Conservation (phyloP, 2,888 invertebrate species). For the Coleophora flavipennella region DNA sequence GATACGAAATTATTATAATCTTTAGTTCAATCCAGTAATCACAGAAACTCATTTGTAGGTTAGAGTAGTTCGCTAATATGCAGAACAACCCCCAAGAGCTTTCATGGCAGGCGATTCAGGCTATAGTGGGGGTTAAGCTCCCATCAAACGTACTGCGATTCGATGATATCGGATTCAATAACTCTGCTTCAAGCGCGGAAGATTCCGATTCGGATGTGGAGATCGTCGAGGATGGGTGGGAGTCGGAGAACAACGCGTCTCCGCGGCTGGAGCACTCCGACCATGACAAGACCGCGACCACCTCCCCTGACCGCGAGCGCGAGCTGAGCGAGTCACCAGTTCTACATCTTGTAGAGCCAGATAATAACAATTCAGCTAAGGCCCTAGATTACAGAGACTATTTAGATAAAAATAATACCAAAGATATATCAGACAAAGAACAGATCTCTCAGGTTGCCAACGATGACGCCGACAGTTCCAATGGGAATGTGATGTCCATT, state of each 20-base stretch:
- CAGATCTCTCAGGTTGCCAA: constrained; percentile 42
- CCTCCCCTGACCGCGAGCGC: constrained; percentile 51
- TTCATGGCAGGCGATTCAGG: constrained; percentile 73
- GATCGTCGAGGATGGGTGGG: constrained; percentile 69
- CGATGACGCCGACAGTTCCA: constrained; percentile 62
- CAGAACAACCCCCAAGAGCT: constrained; percentile 74
- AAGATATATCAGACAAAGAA: constrained; percentile 52
- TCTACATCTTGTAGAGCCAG: constrained; percentile 62
- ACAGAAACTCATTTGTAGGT: constrained; percentile 68
- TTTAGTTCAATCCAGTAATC: constrained; percentile 45
- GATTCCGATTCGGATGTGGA: constrained; percentile 69
- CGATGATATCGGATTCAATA: constrained; percentile 68
- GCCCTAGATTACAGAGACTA: constrained; percentile 55
- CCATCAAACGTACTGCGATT: constrained; percentile 67
- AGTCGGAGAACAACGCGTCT: constrained; percentile 63
- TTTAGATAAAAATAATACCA: constrained; percentile 54
- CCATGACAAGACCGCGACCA: constrained; percentile 45
- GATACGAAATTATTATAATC: constrained; percentile 16
- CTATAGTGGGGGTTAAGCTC: constrained; percentile 71
- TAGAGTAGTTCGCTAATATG: constrained; percentile 72
- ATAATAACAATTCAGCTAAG: constrained; percentile 60
- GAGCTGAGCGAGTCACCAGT: constrained; percentile 60
- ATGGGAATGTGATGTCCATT: constrained; percentile 66
- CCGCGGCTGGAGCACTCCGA: constrained; percentile 62
- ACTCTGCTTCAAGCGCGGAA: constrained; percentile 58